A percentile compares a stretch with the other conserved stretches of the same genome.
These are phyloP conservation scores for Conistra vaccinii DNA, from an alignment of 2,888 invertebrate species.

Conservation along the genomic window DNA sequence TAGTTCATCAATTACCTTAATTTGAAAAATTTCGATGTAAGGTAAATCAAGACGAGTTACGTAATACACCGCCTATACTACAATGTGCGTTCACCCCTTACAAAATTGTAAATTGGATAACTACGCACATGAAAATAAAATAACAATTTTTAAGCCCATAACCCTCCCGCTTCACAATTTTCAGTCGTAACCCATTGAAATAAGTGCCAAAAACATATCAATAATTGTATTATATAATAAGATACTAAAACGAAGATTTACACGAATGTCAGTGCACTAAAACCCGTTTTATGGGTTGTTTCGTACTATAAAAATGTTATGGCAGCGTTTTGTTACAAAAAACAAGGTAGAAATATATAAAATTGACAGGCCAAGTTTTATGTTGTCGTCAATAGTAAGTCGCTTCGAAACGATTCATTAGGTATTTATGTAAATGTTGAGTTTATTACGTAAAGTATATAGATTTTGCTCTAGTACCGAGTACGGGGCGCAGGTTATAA, in stretches of 20 bases:
- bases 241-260: slow-evolving; percentile 73
- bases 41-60: not conserved
- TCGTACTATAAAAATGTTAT: slow-evolving; percentile 86
- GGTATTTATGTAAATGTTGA: slow-evolving; percentile 78
- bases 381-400: slow-evolving; percentile 69
- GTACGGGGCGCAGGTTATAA: slow-evolving; percentile 56
- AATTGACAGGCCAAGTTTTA: slow-evolving; percentile 85
- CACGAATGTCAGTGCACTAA: slow-evolving; percentile 77
- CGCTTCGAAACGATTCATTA: slow-evolving; percentile 68
- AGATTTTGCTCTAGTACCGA: slow-evolving; percentile 64
- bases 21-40: not conserved
- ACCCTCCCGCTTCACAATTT: slow-evolving; percentile 18
- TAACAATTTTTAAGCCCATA: slow-evolving; percentile 31
- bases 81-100: not conserved
- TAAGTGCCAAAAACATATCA: slow-evolving; percentile 43
- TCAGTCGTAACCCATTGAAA: slow-evolving; percentile 39
- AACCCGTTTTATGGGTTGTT: slow-evolving; percentile 81
- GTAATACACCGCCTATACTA: not conserved
- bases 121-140: slow-evolving; percentile 33
- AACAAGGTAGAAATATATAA: slow-evolving; percentile 79
- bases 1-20: not conserved
- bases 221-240: slow-evolving; percentile 63
- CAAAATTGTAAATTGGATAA: slow-evolving; percentile 40
- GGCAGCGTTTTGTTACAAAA: slow-evolving; percentile 80
- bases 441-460: slow-evolving; percentile 74